phyloP scores from a whole-genome alignment of 35 echinoderm and acorn worm species.

The Heliocidaris erythrogramma region DNA sequence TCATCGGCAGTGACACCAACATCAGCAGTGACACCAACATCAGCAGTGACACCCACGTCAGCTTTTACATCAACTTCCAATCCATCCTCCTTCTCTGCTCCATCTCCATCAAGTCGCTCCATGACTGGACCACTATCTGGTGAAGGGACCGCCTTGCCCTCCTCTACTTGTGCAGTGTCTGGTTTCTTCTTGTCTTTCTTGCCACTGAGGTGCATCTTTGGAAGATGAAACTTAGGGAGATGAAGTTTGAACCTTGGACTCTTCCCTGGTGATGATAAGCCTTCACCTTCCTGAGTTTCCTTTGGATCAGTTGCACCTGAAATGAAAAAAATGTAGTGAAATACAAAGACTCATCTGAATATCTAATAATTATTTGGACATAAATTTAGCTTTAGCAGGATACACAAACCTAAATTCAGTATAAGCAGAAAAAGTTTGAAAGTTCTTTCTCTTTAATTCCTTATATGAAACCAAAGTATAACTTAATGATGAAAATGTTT shows the following conservation, averaged over 20 bases:
- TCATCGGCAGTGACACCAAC: not conserved
- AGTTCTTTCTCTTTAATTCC: not conserved
- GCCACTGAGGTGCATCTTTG: conserved; percentile 35
- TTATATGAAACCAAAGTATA: not conserved
- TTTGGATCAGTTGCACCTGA: not conserved
- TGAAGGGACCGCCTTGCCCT: not conserved
- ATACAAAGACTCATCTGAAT: not conserved
- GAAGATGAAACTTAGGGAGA: conserved; percentile 43
- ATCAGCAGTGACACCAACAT: not conserved
- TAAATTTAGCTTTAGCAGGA: not conserved
- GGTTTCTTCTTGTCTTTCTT: conserved; percentile 42
- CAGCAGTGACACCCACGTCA: not conserved
- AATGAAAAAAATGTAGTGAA: not conserved
- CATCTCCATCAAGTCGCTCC: conserved; percentile 7
- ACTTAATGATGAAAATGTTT: not conserved
- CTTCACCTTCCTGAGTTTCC: conserved; percentile 42
- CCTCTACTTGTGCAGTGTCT: not conserved
- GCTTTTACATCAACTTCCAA: not conserved
- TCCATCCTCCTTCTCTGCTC: not conserved
- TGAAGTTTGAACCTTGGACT: conserved; percentile 42
- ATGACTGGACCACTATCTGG: not conserved
- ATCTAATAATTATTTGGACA: not conserved
- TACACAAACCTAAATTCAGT: not conserved
- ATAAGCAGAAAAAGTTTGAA: not conserved
- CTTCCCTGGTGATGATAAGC: not conserved